phyloP scores from a whole-genome alignment of 2,113 vertebrate genomes.

The Ammospiza caudacuta region DNA sequence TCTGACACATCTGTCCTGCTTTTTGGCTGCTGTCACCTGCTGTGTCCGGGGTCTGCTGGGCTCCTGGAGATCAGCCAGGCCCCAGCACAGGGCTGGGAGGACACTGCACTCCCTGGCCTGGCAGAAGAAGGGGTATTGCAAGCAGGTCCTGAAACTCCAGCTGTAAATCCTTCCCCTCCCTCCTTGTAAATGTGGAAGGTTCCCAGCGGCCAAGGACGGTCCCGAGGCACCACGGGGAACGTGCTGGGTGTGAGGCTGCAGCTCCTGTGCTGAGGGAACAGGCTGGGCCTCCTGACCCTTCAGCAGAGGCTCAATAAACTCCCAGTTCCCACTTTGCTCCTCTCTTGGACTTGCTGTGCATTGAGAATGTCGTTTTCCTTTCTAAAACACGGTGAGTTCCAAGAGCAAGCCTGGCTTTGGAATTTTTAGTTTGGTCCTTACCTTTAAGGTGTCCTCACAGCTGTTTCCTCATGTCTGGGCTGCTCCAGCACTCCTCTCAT shows the following conservation, averaged over 20 bases:
- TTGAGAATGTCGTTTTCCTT: background rate
- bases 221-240: background rate
- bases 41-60: background rate
- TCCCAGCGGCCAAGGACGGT: background rate
- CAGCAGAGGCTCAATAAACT: background rate
- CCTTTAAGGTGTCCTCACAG: background rate
- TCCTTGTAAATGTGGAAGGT: background rate
- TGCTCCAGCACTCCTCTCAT: background rate
- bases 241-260: background rate
- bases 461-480: background rate
- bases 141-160: background rate
- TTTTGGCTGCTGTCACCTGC: background rate
- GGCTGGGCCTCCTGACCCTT: background rate
- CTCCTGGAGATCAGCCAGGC: background rate
- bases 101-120: background rate
- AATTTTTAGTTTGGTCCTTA: background rate
- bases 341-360: background rate
- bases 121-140: background rate
- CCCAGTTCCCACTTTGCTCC: background rate
- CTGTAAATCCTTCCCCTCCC: background rate
- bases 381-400: background rate
- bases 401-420: background rate
- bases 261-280: background rate
- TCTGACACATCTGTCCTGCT: slow-evolving; percentile 71
- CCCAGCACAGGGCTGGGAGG: background rate